A percentile compares a stretch with the other conserved stretches of the same genome.
These are phyloP conservation scores for Papilio machaon DNA, from an alignment of 1,140 invertebrate species.

Conservation along the genomic window DNA sequence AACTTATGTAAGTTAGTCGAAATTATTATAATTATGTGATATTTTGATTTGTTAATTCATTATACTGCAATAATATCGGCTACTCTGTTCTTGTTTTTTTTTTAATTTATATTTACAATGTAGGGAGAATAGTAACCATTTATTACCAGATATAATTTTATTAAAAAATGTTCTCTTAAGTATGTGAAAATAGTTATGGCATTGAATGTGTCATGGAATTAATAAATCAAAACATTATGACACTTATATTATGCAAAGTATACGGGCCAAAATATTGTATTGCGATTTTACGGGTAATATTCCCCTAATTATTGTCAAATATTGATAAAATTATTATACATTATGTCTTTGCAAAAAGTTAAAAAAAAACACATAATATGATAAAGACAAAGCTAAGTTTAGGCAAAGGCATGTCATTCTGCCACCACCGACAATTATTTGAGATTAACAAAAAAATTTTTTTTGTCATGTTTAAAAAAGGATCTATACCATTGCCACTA, in stretches of 20 bases:
- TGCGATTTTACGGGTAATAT: neutral
- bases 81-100: neutral
- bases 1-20: neutral
- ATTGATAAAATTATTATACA: neutral
- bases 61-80: neutral
- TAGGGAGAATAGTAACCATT: too few species aligned
- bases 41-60: constrained; percentile 4
- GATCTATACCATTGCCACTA: neutral
- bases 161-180: too few species aligned
- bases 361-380: neutral
- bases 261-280: constrained; percentile 7
- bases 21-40: neutral
- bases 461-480: neutral
- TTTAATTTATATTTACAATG: too few species aligned
- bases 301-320: neutral
- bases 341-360: neutral
- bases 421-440: neutral
- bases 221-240: neutral
- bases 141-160: too few species aligned
- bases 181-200: neutral
- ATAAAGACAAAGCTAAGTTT: neutral
- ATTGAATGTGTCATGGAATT: neutral
- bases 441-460: neutral
- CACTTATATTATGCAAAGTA: constrained; percentile 18
- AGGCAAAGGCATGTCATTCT: neutral